Percentiles rank a stretch among this genome's conserved stretches.
phyloP scores from a whole-genome alignment of 2,888 invertebrate genomes.

The Osedax frankpressi region DNA sequence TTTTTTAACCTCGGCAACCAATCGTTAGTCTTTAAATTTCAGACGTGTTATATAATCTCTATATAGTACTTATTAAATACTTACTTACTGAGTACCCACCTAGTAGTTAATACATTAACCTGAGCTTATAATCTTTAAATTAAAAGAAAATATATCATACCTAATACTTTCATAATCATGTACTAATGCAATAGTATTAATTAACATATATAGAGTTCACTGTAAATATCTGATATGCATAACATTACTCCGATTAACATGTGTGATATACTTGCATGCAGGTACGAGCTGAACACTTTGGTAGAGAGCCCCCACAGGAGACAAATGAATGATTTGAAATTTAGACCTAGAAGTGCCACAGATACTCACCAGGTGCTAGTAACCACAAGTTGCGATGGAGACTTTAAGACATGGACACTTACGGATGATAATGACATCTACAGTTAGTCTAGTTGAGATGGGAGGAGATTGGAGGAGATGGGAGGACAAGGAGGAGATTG shows the following conservation, averaged over 20 bases:
- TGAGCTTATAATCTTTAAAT: too few relatives aligned
- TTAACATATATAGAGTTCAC: too few relatives aligned
- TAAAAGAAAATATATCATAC: too few relatives aligned
- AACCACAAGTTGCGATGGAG: conserved; percentile 57
- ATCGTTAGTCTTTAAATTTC: too few relatives aligned
- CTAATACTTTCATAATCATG: too few relatives aligned
- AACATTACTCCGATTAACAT: not conserved
- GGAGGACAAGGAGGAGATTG: not conserved
- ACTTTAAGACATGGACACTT: conserved; percentile 61
- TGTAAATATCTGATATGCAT: too few relatives aligned
- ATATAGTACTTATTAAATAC: too few relatives aligned
- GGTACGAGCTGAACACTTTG: conserved; percentile 59
- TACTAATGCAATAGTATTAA: too few relatives aligned
- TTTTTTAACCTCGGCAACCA: conserved; percentile 47
- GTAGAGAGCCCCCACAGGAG: conserved; percentile 61
- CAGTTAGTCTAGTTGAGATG: conserved; percentile 39
- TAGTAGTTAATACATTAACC: too few relatives aligned
- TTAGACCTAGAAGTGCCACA: conserved; percentile 21
- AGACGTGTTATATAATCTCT: too few relatives aligned
- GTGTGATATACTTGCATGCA: conserved; percentile 38
- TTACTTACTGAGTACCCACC: too few relatives aligned
- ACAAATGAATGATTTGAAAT: conserved; percentile 47
- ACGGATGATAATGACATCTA: conserved; percentile 50
- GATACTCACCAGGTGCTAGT: conserved; percentile 49
- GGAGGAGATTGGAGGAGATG: not conserved